Percentiles rank a stretch among this genome's conserved stretches.
Evolutionary conservation across 2,797 vertebrate species (phyloP).

Genomic region (Hafferia zeledoni): DNA sequence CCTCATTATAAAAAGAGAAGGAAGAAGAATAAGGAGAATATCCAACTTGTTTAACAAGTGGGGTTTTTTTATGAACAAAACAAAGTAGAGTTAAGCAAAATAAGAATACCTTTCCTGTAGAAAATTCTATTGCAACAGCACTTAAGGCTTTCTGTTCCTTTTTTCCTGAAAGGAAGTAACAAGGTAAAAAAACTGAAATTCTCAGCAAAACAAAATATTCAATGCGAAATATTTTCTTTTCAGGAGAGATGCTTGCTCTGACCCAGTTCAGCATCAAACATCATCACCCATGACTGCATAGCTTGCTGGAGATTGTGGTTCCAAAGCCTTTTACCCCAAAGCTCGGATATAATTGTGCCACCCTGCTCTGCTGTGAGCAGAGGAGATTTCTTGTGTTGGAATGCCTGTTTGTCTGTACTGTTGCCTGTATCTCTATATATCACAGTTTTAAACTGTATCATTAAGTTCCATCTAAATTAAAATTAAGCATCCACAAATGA

Average conservation of each 20-base stretch:
- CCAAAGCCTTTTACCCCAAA: neutral
- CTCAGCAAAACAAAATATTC: neutral
- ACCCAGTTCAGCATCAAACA: neutral
- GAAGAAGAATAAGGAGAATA: neutral
- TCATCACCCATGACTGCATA: neutral
- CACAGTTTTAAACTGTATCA: neutral
- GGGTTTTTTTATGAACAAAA: accelerated
- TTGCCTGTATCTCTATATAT: neutral
- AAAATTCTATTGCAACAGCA: neutral
- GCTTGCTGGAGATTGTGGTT: neutral
- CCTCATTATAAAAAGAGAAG: neutral
- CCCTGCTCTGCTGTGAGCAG: neutral
- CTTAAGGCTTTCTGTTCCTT: neutral
- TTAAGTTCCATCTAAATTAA: slow-evolving; percentile 32
- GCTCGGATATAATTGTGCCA: neutral
- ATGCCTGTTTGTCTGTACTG: neutral
- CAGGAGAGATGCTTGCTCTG: neutral
- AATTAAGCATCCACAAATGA: neutral
- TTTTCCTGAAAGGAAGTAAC: neutral
- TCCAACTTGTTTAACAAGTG: neutral
- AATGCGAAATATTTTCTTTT: neutral
- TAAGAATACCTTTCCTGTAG: neutral
- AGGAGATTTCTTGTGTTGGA: neutral
- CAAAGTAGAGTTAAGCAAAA: neutral
- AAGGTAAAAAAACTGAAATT: neutral